Base-by-base conservation (phyloP, 2,113 vertebrate genomes). In the Alethe diademata region DNA sequence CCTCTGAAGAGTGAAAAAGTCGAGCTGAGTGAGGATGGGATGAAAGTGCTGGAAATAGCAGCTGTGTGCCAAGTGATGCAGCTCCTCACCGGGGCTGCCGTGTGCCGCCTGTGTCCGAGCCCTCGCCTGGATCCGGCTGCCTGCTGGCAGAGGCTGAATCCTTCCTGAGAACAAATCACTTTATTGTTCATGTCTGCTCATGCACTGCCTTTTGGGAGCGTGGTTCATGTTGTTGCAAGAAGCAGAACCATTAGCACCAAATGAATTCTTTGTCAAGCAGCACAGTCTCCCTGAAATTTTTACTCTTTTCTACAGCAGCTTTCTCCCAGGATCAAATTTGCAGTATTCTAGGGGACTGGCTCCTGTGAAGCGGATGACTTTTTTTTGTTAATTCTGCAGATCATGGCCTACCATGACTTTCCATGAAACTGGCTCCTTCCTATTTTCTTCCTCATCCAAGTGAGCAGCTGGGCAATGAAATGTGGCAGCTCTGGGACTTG, bases 101-200 rank as follows among this genome's bases (percentile, higher is more conserved):
- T 93, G 88, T 90, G 81, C 90, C 18, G 23, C 8, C 88, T 71
- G 57, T 19, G 84, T 73, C 86, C 71, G 23, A 14, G 64, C 87
- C 61, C 42, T 79, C 22, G 67, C 91, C 88, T 95, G 91, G 86
- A 94, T 93, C 92, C 64, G 35, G 80, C 89, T 92, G 87, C 33
- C 85, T 94, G 71, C 38, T 96, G 95, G 95, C 95, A 94, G 74
- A 31, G 67, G 33, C 35, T 56, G 87, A 94, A 96, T 90, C 80
- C 83, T 92, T 91, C 94, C 85, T 74, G 91, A 93, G 95, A 97
- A 97, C 95, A 97, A 93, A 88, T 95, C 75, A 22, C 71, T 53
- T 56, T 78, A 93, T 96, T 97, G 94, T 97, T 93, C 22, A 1
- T 74, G 65, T 36, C 78, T 83, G 94, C 65, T 95, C 92, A 82